A percentile compares a stretch with the other conserved stretches of the same genome.
Evolutionary conservation across 2,888 invertebrate species (phyloP).

Genomic region (Galeopsomyia nigrocyanea): DNA sequence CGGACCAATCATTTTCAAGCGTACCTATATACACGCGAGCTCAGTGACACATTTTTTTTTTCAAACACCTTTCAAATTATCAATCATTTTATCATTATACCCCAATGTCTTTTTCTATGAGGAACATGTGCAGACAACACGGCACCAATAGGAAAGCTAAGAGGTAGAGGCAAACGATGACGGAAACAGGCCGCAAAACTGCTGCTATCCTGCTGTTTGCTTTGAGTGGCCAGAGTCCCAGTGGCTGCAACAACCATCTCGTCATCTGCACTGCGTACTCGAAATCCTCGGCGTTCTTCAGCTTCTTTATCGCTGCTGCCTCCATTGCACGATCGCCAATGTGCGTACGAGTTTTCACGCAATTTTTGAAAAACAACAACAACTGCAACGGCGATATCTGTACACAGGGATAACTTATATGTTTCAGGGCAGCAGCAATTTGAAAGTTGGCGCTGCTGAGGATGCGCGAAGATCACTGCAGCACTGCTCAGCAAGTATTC

Average conservation of each 20-base stretch:
- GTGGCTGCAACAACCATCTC: constrained; percentile 21
- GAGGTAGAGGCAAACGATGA: constrained; percentile 48
- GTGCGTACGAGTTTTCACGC: no score
- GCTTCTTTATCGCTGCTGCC: neutral
- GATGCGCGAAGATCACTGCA: no score
- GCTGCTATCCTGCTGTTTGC: neutral
- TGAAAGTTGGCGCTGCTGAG: no score
- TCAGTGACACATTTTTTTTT: no score
- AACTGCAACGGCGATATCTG: no score
- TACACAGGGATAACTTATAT: no score
- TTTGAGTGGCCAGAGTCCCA: constrained; percentile 43
- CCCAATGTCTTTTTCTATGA: constrained; percentile 48
- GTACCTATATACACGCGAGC: constrained; percentile 25
- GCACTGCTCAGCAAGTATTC: no score
- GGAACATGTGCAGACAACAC: constrained; percentile 53
- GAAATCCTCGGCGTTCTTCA: constrained; percentile 25
- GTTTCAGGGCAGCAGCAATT: no score
- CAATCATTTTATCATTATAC: constrained; percentile 5
- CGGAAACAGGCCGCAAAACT: constrained; percentile 9
- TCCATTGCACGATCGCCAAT: neutral
- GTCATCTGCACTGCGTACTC: constrained; percentile 33
- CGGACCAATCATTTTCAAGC: constrained; percentile 56
- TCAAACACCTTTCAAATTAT: no score
- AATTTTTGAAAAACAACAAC: neutral
- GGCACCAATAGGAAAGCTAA: constrained; percentile 57